Conservation (phyloP, 2,797 vertebrate species). For the Sebastes baramenuke region DNA sequence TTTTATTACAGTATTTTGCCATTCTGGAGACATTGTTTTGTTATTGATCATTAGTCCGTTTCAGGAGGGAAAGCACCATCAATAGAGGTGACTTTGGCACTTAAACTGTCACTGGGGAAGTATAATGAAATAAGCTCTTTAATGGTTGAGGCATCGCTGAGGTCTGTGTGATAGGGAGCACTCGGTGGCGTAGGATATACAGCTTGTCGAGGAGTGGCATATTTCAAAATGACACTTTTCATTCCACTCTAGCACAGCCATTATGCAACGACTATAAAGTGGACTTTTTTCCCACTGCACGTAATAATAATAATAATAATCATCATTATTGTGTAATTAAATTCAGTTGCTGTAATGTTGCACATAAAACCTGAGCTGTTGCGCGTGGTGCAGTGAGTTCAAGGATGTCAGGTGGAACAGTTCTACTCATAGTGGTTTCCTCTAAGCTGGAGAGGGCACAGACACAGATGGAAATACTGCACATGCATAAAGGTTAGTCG, state of each 20-base stretch:
- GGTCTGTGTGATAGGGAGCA: conserved; percentile 8
- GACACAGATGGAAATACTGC: conserved; percentile 21
- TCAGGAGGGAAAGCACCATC: conserved; percentile 48
- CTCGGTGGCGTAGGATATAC: conserved; percentile 20
- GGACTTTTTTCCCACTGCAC: conserved; percentile 16
- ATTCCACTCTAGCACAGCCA: conserved; percentile 19
- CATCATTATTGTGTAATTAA: conserved; percentile 48
- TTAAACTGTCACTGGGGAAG: conserved; percentile 59
- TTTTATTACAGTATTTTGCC: conserved; percentile 53
- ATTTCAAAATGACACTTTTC: conserved; percentile 59
- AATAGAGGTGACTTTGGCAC: conserved; percentile 69
- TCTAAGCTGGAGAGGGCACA: background rate
- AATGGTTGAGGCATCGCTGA: conserved; percentile 48
- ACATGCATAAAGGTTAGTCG: conserved; percentile 34
- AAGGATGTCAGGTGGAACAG: conserved; percentile 9
- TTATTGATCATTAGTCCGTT: conserved; percentile 68
- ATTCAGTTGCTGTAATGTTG: conserved; percentile 28
- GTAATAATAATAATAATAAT: conserved; percentile 38
- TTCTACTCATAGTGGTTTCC: conserved; percentile 4
- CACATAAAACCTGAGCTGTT: conserved; percentile 32
- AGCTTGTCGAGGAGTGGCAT: conserved; percentile 31
- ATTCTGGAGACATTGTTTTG: conserved; percentile 63
- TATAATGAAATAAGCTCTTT: conserved; percentile 65
- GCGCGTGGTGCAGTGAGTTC: background rate
- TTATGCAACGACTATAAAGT: conserved; percentile 37